Evolutionary conservation across 2,113 vertebrate genomes (phyloP), one percentile per base, ranked within the genome.

Genomic region (Ascaphus truei): DNA sequence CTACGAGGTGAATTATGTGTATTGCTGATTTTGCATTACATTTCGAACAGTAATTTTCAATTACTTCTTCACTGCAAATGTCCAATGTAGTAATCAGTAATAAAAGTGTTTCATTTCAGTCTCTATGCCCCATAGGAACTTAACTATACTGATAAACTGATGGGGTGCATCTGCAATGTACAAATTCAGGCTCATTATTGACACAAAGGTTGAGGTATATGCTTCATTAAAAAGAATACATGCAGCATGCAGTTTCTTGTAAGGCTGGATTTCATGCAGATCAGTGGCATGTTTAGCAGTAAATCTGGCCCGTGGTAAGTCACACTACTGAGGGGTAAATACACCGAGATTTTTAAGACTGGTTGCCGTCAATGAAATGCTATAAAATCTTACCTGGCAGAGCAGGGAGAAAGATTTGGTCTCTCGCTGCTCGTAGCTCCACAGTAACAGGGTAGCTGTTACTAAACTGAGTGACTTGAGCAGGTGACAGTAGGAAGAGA

Each of bases 401-500:
- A 25, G 10, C 13, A 72, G 63, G 59, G 8, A 57, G 63, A 73
- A n/a, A 0, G 45, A 20, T 56, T 73, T 33, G 56, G 72, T 30
- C 67, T 75, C 62, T 53, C 16, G 43, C 33, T 63, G 58, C 43
- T 72, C 26, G 3, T 58, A 37, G 27, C 72, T 68, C 18, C 67
- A 61, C n/a, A 52, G 47, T 29, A 8, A 1, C 2, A 1, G 26
- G 67, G 62, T 63, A 77, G 80, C 77, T 80, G 82, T 26, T 52
- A 67, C 75, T 30, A 18, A 7, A 0, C 37, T 75, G 75, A 89
- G 77, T 6, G 75, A 83, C 72, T 0, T 77, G 73, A 58, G 74
- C 83, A 84, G 79, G 83, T 84, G 83, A 20, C 18, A 1, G 43
- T 25, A 3, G 26, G 29, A 31, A 43, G 50, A 43, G 76, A 78